Conservation (phyloP, 2,113 vertebrate genomes). For the Jaculus jaculus region DNA sequence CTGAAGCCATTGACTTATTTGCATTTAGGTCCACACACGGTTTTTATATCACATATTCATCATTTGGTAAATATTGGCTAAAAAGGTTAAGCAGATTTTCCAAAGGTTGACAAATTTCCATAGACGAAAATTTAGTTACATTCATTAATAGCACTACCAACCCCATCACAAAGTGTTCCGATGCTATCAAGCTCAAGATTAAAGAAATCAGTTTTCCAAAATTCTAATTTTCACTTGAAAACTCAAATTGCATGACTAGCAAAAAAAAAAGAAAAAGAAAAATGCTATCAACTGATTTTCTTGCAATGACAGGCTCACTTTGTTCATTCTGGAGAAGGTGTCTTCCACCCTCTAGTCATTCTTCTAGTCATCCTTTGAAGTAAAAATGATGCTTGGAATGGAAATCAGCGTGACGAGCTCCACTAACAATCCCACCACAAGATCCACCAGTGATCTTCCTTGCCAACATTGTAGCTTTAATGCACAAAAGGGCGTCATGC, state of each 20-base stretch:
- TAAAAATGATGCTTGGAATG: background rate
- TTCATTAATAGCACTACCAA: background rate
- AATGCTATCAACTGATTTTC: background rate
- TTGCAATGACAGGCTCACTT: background rate
- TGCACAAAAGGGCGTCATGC: background rate
- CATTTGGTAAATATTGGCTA: background rate
- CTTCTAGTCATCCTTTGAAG: background rate
- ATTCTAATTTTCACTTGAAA: slow-evolving; percentile 16
- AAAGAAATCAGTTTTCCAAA: background rate
- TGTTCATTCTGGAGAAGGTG: background rate
- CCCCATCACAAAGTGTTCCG: background rate
- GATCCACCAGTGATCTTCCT: background rate
- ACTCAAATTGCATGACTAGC: slow-evolving; percentile 1
- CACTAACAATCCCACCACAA: background rate
- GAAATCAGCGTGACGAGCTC: background rate
- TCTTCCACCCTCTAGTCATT: background rate
- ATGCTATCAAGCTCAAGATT: background rate
- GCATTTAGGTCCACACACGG: background rate
- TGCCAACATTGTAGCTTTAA: background rate
- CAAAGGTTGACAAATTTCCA: background rate
- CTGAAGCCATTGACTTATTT: background rate
- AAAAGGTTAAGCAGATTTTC: background rate
- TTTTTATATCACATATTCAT: background rate
- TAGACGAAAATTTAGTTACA: background rate
- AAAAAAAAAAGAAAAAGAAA: background rate